phyloP scores from a whole-genome alignment of 2,888 invertebrate genomes.

The Aspidiotus rigidus region DNA sequence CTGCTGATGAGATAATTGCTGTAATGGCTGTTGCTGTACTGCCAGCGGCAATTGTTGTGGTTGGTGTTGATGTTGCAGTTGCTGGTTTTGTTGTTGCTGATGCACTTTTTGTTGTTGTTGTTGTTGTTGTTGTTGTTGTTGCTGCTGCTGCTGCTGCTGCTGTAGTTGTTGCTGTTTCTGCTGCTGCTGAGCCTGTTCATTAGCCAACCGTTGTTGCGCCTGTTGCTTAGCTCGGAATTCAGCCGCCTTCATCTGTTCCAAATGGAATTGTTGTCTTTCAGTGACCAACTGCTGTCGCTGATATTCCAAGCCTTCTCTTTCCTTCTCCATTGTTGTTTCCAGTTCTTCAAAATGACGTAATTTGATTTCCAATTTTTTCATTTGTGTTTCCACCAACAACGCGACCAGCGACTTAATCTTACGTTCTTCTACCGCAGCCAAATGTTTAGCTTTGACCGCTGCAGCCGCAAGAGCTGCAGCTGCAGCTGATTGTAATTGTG shows the following conservation, averaged over 20 bases:
- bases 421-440: conserved; percentile 95
- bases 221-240: conserved; percentile 94
- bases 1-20: neutral
- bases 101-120: neutral
- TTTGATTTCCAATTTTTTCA: conserved; percentile 99
- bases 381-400: conserved; percentile 95
- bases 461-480: conserved; percentile 94
- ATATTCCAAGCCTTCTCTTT: conserved; percentile 76
- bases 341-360: conserved; percentile 96
- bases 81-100: neutral
- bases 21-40: too few relatives aligned
- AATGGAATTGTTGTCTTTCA: conserved; percentile 95
- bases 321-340: conserved; percentile 88
- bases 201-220: conserved; percentile 67
- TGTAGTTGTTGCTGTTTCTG: conserved; percentile 5
- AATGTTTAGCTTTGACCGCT: conserved; percentile 97
- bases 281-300: conserved; percentile 95
- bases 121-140: neutral
- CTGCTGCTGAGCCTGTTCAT: conserved; percentile 17
- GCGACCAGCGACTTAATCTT: conserved; percentile 98
- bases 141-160: conserved; percentile 16
- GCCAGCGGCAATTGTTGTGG: neutral
- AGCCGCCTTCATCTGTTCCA: conserved; percentile 94
- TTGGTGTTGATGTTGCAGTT: neutral
- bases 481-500: conserved; percentile 85